Conservation (phyloP, 2,113 vertebrate genomes). For the Corydoras sp. region DNA sequence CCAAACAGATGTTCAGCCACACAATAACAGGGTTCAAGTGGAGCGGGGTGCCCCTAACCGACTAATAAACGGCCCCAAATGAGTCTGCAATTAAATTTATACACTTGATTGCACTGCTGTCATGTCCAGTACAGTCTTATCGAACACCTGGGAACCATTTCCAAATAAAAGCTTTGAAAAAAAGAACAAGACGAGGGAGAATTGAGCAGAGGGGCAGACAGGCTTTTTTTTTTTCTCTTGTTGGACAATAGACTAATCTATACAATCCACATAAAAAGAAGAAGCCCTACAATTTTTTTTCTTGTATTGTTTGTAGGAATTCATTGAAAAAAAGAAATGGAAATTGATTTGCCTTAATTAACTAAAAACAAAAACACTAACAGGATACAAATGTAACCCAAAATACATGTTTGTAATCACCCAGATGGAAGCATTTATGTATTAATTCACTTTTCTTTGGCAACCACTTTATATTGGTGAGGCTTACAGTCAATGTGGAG, state of each 20-base stretch:
- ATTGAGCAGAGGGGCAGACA: slow-evolving; percentile 35
- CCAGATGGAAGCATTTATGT: too few species aligned
- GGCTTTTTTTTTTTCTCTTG: slow-evolving; percentile 33
- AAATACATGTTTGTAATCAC: too few species aligned
- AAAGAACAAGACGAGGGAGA: slow-evolving; percentile 41
- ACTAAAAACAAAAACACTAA: too few species aligned
- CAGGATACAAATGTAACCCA: too few species aligned
- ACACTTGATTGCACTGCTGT: slow-evolving; percentile 78
- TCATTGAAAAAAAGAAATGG: not conserved
- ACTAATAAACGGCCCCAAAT: slow-evolving; percentile 76
- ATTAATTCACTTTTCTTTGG: too few species aligned
- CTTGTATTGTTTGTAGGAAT: too few species aligned
- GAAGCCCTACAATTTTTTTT: not conserved
- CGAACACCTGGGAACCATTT: slow-evolving; percentile 77
- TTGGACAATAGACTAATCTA: not conserved
- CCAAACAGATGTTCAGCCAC: slow-evolving; percentile 72
- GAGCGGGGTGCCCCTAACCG: slow-evolving; percentile 73
- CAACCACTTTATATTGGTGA: too few species aligned
- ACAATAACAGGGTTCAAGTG: slow-evolving; percentile 75
- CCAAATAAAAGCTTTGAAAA: slow-evolving; percentile 63
- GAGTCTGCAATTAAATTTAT: slow-evolving; percentile 79
- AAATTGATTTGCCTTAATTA: not conserved
- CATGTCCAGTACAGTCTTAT: slow-evolving; percentile 75
- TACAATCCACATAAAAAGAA: not conserved
- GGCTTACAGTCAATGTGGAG: too few species aligned